phyloP scores from a whole-genome alignment of 2,888 invertebrate genomes.

The Bembecia ichneumoniformis region DNA sequence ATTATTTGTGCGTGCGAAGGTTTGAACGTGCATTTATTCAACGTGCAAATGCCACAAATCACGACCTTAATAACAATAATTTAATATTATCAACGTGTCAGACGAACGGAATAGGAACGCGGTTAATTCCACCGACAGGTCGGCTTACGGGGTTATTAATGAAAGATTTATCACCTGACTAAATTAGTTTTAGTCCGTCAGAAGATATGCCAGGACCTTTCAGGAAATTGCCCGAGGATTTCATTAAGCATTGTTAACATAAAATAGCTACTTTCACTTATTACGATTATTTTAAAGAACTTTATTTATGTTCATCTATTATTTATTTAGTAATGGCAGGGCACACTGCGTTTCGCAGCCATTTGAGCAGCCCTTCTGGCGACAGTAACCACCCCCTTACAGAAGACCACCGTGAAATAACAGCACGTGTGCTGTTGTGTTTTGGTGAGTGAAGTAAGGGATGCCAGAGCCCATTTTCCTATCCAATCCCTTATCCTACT shows the following conservation, averaged over 20 bases:
- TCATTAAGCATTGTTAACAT: not conserved
- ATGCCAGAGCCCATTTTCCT: no score
- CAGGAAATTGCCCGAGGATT: not conserved
- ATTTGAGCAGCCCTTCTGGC: no score
- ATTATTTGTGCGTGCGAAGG: no score
- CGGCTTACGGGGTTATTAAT: constrained; percentile 16
- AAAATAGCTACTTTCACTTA: not conserved
- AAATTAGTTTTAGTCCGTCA: constrained; percentile 22
- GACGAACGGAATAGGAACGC: constrained; percentile 3
- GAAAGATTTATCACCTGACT: constrained; percentile 29
- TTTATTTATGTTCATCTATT: no score
- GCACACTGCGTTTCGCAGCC: no score
- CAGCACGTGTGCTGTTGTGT: no score
- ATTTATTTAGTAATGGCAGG: no score
- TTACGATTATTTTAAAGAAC: no score
- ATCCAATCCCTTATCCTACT: no score
- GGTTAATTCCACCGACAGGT: constrained; percentile 14
- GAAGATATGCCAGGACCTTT: not conserved
- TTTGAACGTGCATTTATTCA: not conserved
- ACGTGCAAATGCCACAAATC: constrained; percentile 1
- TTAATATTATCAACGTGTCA: not conserved
- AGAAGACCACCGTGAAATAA: no score
- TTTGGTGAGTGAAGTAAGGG: no score
- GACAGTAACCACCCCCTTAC: no score
- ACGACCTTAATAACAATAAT: not conserved